phyloP scores from a whole-genome alignment of 1,140 invertebrate genomes.

The Dendroctonus ponderosae region DNA sequence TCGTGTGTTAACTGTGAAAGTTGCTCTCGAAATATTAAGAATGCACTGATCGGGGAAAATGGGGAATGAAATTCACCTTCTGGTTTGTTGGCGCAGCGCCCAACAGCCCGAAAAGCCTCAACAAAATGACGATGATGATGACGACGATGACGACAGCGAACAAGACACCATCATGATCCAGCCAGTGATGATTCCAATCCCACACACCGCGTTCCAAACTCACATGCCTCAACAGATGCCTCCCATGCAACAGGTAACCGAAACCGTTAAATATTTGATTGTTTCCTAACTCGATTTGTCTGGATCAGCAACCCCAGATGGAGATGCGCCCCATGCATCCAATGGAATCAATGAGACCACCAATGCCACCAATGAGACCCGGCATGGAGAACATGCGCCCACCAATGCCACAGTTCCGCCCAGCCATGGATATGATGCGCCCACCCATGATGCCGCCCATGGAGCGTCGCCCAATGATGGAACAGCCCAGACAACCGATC shows the following conservation, averaged over 20 bases:
- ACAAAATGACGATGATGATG: constrained; percentile 35
- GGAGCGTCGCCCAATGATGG: constrained; percentile 7
- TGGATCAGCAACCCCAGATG: constrained; percentile 25
- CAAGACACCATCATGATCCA: constrained; percentile 51
- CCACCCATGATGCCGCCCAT: constrained; percentile 14
- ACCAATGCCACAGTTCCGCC: constrained; percentile 30
- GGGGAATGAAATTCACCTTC: no score
- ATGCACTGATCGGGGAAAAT: no score
- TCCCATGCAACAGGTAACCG: constrained; percentile 26
- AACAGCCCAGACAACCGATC: constrained; percentile 6
- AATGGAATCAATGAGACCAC: constrained; percentile 47
- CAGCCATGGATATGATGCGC: constrained; percentile 11
- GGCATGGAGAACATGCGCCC: constrained; percentile 26
- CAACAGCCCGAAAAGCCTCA: constrained; percentile 35
- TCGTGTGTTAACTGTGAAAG: no score
- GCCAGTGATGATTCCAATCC: constrained; percentile 49
- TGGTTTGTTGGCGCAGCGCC: constrained; percentile 18
- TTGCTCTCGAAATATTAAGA: no score
- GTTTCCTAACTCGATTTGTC: not conserved
- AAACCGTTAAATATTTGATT: not conserved
- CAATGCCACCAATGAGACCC: constrained; percentile 41
- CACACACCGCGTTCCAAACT: constrained; percentile 43
- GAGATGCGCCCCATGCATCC: constrained; percentile 37
- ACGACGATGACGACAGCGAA: constrained; percentile 41
- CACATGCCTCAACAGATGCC: constrained; percentile 46